These are phyloP conservation scores for Loris lydekkerianus DNA, from an alignment of 2,797 vertebrate genomes.

Conservation along the genomic window DNA sequence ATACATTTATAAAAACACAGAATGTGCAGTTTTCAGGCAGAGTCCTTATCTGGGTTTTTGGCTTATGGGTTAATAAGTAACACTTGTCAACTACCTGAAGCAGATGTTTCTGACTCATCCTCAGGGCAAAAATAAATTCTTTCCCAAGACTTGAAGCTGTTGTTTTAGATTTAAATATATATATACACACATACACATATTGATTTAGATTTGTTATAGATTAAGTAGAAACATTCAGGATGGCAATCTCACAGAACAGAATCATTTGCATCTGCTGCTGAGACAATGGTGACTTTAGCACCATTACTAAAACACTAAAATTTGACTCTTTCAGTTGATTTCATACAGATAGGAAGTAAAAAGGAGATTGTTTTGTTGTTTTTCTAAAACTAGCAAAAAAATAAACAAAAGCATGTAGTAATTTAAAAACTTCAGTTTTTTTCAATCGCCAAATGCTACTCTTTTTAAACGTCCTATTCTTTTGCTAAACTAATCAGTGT, in stretches of 20 bases:
- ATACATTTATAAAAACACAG: slow-evolving; percentile 11
- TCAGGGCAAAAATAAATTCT: background rate
- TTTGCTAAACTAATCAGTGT: slow-evolving; percentile 23
- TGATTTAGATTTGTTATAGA: background rate
- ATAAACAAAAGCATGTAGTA: slow-evolving; percentile 34
- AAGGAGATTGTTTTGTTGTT: background rate
- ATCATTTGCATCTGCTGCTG: background rate
- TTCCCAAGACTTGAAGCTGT: slow-evolving; percentile 1
- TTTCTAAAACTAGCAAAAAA: slow-evolving; percentile 57
- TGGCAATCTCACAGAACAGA: background rate
- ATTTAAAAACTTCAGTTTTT: slow-evolving; percentile 16
- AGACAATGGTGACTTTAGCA: background rate
- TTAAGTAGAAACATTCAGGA: background rate
- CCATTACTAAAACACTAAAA: background rate
- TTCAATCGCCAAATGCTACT: background rate
- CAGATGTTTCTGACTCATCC: slow-evolving; percentile 46
- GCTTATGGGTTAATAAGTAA: slow-evolving; percentile 33
- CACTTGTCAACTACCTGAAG: slow-evolving; percentile 65
- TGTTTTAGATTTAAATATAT: background rate
- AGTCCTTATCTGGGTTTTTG: background rate
- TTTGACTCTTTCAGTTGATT: background rate
- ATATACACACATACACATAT: background rate
- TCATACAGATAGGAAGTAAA: background rate
- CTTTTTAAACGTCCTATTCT: background rate
- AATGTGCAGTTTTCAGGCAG: background rate